Percentiles rank a stretch among this genome's conserved stretches.
These are phyloP conservation scores for Motacilla tschutschensis DNA, from an alignment of 2,113 vertebrate genomes.

Conservation along the genomic window DNA sequence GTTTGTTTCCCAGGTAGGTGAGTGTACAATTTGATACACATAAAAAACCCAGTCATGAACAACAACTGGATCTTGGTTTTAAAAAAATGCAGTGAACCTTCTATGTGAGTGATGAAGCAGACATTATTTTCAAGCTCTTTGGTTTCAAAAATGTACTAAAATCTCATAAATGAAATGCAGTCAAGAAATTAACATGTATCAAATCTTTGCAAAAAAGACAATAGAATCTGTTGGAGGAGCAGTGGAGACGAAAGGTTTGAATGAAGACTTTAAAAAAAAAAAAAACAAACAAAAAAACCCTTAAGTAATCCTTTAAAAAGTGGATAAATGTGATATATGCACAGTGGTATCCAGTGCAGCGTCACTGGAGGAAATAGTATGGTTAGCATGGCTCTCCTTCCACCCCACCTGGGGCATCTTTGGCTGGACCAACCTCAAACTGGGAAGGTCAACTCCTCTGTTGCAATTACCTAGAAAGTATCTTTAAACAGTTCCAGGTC, in stretches of 20 bases:
- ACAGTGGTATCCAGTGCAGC: neutral
- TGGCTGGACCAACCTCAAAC: neutral
- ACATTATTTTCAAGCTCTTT: neutral
- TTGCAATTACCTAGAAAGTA: neutral
- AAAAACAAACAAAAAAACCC: fast-evolving
- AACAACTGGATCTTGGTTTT: neutral
- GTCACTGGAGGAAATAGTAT: neutral
- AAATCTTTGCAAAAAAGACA: neutral
- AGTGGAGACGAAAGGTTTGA: neutral
- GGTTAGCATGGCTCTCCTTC: neutral
- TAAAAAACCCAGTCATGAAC: neutral
- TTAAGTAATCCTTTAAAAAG: neutral
- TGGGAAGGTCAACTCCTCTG: neutral
- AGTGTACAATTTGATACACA: neutral
- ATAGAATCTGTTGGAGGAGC: neutral
- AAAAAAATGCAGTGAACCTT: neutral
- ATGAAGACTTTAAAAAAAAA: neutral
- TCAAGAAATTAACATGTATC: neutral
- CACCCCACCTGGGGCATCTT: neutral
- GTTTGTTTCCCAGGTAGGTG: neutral
- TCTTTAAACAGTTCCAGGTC: neutral
- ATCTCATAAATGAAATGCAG: neutral
- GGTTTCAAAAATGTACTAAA: neutral
- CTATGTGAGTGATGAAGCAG: neutral
- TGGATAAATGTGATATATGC: neutral